A percentile compares a stretch with the other conserved stretches of the same genome.
phyloP scores from a whole-genome alignment of 2,113 vertebrate species.

The Damaliscus lunatus region DNA sequence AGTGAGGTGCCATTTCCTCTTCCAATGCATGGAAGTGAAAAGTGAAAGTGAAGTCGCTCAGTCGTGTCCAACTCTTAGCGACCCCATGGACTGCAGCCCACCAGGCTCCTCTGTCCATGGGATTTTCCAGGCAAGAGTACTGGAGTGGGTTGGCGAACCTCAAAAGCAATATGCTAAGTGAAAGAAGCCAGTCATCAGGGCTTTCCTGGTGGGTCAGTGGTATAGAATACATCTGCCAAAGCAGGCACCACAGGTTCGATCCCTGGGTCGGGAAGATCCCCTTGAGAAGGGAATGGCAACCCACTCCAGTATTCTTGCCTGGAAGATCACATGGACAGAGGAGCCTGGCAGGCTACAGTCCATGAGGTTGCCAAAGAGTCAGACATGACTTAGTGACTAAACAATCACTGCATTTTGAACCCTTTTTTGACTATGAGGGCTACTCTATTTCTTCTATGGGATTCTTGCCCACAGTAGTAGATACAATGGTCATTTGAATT shows the following conservation, averaged over 20 bases:
- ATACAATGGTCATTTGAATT: not conserved
- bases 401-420: not conserved
- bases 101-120: too few relatives aligned
- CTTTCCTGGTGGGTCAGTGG: not conserved
- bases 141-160: not conserved
- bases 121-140: too few relatives aligned
- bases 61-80: too few relatives aligned
- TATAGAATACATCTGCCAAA: not conserved
- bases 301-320: not conserved
- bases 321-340: not conserved
- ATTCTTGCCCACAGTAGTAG: not conserved
- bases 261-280: not conserved
- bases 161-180: not conserved
- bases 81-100: too few relatives aligned
- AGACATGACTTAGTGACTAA: not conserved
- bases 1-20: too few relatives aligned
- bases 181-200: not conserved
- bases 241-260: not conserved
- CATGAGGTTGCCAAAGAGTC: not conserved
- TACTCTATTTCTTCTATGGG: not conserved
- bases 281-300: not conserved
- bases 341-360: not conserved
- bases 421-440: not conserved
- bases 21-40: too few relatives aligned
- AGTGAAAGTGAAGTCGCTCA: too few relatives aligned